phyloP scores from a whole-genome alignment of 2,888 invertebrate species.

The Ceraclea dissimilis region DNA sequence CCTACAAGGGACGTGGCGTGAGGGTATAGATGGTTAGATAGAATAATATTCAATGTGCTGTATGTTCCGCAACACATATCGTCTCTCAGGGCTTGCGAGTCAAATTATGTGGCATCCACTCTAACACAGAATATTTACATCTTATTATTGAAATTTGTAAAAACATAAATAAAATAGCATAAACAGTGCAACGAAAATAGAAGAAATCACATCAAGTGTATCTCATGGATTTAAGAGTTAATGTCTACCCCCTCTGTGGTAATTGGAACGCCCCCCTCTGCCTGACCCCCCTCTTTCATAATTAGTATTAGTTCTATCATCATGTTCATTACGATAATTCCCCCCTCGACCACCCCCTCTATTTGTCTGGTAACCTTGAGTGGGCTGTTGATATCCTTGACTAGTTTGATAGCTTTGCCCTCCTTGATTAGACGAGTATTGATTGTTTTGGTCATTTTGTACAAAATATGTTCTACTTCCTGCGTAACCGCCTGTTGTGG shows the following conservation, averaged over 20 bases:
- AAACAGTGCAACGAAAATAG: too few relatives aligned
- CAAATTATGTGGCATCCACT: too few relatives aligned
- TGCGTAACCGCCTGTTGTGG: constrained; percentile 7
- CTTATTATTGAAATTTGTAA: too few relatives aligned
- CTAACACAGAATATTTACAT: too few relatives aligned
- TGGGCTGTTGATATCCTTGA: constrained; percentile 23
- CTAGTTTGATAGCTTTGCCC: constrained; percentile 28
- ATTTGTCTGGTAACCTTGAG: constrained; percentile 13
- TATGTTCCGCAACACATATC: too few relatives aligned
- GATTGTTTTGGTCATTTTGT: not conserved
- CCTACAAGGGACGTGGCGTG: too few relatives aligned
- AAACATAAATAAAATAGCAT: too few relatives aligned
- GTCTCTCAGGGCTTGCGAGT: too few relatives aligned
- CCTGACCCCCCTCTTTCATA: constrained; percentile 22
- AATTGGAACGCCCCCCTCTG: constrained; percentile 22
- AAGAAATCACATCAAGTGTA: too few relatives aligned
- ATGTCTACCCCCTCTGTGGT: constrained; percentile 29
- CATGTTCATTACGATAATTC: constrained; percentile 41
- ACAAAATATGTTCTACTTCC: not conserved
- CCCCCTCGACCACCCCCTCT: constrained; percentile 8
- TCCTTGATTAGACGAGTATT: constrained; percentile 15
- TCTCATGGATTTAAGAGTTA: too few relatives aligned
- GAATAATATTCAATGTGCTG: too few relatives aligned
- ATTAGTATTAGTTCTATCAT: constrained; percentile 32
- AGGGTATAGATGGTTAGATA: too few relatives aligned